Conservation (phyloP, 2,113 vertebrate genomes). For the Microtus montanus region DNA sequence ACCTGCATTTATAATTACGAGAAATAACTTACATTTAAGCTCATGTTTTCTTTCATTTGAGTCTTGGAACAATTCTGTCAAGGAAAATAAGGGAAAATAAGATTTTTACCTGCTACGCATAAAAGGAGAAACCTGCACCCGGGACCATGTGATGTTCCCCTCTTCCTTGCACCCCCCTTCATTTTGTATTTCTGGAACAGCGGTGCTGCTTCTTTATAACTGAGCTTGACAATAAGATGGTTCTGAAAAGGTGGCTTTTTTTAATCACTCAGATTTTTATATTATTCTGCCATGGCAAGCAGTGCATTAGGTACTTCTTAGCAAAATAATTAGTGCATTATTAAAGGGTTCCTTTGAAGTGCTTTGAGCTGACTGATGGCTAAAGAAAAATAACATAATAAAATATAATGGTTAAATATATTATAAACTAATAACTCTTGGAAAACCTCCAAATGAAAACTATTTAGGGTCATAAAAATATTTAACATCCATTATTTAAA, state of each 20-base stretch:
- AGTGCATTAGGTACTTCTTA: constrained; percentile 39
- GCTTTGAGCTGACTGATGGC: not conserved
- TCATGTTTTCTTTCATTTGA: not conserved
- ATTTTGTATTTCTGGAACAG: not conserved
- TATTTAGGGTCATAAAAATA: constrained; percentile 20
- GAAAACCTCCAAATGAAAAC: constrained; percentile 39
- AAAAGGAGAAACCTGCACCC: not conserved
- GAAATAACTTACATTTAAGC: not conserved
- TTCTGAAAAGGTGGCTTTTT: not conserved
- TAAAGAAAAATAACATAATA: constrained; percentile 23
- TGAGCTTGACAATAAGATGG: not conserved
- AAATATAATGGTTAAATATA: constrained; percentile 3
- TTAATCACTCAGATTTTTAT: constrained; percentile 26
- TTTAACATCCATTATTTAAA: constrained; percentile 32
- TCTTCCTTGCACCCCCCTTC: not conserved
- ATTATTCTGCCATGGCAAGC: not conserved
- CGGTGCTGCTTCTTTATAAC: not conserved
- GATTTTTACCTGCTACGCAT: not conserved
- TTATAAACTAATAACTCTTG: constrained; percentile 24
- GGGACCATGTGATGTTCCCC: fast-evolving
- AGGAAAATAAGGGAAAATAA: not conserved
- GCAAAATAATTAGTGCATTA: constrained; percentile 49
- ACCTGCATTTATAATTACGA: not conserved
- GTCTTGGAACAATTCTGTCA: not conserved
- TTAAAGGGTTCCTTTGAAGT: constrained; percentile 43